phyloP scores from a whole-genome alignment of 1,140 invertebrate genomes.

The Megathymus violae region DNA sequence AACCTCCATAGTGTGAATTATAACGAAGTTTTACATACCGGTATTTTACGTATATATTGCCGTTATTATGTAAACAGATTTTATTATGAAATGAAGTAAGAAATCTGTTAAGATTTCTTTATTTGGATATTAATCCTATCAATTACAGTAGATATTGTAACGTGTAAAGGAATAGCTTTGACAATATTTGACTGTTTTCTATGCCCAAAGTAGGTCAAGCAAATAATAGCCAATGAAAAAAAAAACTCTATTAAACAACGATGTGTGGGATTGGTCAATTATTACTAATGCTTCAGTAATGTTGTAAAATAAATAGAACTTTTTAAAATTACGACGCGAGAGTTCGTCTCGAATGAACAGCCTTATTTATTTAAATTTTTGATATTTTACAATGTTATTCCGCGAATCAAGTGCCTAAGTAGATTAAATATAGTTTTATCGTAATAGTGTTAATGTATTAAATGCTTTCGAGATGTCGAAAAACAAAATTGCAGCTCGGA shows the following conservation, averaged over 20 bases:
- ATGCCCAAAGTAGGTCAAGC: constrained; percentile 15
- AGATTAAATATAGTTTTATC: constrained; percentile 59
- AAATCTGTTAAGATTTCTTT: too few relatives aligned
- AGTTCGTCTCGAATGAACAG: constrained; percentile 60
- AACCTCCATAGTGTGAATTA: too few relatives aligned
- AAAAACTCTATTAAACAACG: constrained; percentile 7
- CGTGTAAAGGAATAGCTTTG: constrained; percentile 32
- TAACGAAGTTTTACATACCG: too few relatives aligned
- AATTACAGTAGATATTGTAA: constrained; percentile 9
- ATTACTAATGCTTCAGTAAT: constrained; percentile 75
- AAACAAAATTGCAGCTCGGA: constrained; percentile 86
- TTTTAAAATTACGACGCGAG: constrained; percentile 74
- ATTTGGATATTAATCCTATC: too few relatives aligned
- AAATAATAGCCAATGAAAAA: constrained; percentile 46
- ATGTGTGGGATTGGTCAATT: constrained; percentile 51
- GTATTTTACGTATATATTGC: too few relatives aligned
- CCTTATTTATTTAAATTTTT: constrained; percentile 70
- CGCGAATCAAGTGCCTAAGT: constrained; percentile 76
- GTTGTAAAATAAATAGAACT: constrained; percentile 59
- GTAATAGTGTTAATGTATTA: constrained; percentile 60
- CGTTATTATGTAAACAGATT: too few relatives aligned
- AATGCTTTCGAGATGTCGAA: constrained; percentile 87
- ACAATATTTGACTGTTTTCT: constrained; percentile 34
- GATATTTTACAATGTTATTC: constrained; percentile 78
- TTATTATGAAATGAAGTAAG: too few relatives aligned